These are phyloP conservation scores for Poliocrania exsul DNA, from an alignment of 2,797 vertebrate species.

Conservation along the genomic window DNA sequence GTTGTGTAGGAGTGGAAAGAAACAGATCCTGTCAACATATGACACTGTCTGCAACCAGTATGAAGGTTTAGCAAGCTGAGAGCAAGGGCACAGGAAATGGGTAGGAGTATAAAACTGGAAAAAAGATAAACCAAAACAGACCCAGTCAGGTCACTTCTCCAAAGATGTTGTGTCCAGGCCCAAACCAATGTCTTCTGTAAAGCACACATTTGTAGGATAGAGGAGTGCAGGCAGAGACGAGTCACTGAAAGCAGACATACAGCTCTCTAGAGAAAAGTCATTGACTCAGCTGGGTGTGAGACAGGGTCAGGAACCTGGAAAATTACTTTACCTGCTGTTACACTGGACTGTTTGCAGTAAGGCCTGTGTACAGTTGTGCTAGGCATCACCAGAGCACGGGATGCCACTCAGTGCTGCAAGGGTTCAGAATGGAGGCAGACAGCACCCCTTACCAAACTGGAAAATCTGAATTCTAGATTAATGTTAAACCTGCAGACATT, in stretches of 20 bases:
- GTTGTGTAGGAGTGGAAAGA: background rate
- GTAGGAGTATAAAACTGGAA: background rate
- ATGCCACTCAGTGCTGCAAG: fast-evolving
- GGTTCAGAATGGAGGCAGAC: background rate
- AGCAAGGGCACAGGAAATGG: background rate
- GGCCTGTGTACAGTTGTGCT: fast-evolving
- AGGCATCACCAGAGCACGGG: fast-evolving
- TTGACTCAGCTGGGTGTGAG: background rate
- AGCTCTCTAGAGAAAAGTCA: background rate
- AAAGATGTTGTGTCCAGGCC: background rate
- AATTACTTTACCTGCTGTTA: background rate
- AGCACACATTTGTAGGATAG: background rate
- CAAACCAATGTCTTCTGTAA: background rate
- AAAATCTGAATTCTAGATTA: background rate
- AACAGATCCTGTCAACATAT: background rate
- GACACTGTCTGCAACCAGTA: background rate
- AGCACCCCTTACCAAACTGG: too few relatives aligned
- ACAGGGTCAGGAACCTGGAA: background rate
- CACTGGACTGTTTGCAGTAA: background rate
- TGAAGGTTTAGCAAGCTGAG: background rate
- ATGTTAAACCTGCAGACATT: background rate
- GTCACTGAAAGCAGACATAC: background rate
- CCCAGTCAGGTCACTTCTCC: fast-evolving
- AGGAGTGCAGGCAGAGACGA: background rate
- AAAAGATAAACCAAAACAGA: background rate